phyloP scores from a whole-genome alignment of 2,113 vertebrate species.

The Notiomystis cincta region DNA sequence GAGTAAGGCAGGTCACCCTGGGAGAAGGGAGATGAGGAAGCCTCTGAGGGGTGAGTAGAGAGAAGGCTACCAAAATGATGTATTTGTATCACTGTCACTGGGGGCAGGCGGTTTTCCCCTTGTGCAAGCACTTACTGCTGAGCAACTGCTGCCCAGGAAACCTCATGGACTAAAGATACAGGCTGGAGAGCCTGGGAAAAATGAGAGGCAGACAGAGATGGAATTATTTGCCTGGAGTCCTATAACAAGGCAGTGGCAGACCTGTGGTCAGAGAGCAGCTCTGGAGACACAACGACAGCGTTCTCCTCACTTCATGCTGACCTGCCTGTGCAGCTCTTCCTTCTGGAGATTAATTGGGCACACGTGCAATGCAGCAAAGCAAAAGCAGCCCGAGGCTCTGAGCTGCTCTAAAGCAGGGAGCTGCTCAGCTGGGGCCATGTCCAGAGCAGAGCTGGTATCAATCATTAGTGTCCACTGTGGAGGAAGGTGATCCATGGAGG shows the following conservation, averaged over 20 bases:
- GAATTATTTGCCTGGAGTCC: not conserved
- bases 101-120: not conserved
- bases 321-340: not conserved
- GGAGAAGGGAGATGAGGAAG: not conserved
- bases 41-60: not conserved
- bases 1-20: not conserved
- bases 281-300: not conserved
- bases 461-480: not conserved
- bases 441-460: not conserved
- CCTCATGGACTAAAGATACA: not conserved
- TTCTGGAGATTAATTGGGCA: not conserved
- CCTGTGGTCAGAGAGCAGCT: not conserved
- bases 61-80: not conserved
- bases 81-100: not conserved
- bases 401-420: not conserved
- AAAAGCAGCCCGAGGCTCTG: not conserved
- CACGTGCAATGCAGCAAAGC: not conserved
- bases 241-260: not conserved
- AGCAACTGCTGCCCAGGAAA: constrained; percentile 3
- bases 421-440: not conserved
- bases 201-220: not conserved
- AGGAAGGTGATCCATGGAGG: not conserved
- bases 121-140: not conserved
- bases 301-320: not conserved
- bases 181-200: not conserved